These are phyloP conservation scores for Willowsia nigromaculata DNA, from an alignment of 2,888 invertebrate species.

Conservation along the genomic window DNA sequence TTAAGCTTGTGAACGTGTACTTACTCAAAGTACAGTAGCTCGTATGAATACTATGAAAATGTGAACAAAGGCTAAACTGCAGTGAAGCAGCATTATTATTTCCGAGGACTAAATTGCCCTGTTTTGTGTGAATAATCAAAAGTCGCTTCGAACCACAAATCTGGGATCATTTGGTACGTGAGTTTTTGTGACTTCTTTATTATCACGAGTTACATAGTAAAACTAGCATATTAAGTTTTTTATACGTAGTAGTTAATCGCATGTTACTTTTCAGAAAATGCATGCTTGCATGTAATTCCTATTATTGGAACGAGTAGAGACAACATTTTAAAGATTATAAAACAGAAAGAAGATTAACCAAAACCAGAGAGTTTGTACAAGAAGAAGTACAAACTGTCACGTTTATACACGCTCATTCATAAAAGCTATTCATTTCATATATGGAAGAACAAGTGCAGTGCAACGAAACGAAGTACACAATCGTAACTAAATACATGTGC, in stretches of 20 bases:
- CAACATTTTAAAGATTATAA: not conserved
- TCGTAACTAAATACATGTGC: conserved; percentile 32
- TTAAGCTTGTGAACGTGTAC: no score
- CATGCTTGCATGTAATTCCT: conserved; percentile 2
- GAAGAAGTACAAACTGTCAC: conserved; percentile 6
- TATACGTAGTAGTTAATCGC: not conserved
- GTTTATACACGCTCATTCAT: not conserved
- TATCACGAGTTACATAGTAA: not conserved
- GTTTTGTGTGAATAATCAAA: no score
- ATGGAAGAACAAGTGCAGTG: conserved; percentile 18
- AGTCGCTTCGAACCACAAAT: no score
- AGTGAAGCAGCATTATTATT: no score
- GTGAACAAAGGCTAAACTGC: no score
- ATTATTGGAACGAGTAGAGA: not conserved
- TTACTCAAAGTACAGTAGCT: no score
- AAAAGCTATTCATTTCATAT: not conserved
- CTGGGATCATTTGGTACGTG: not conserved
- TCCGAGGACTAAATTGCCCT: no score
- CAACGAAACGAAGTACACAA: not conserved
- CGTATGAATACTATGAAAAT: no score
- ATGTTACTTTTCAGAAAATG: not conserved
- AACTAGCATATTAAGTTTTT: not conserved
- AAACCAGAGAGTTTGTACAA: not conserved
- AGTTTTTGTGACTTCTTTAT: not conserved
- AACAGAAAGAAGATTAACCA: not conserved